These are phyloP conservation scores for Aegithalos caudatus DNA, from an alignment of 2,113 vertebrate genomes.

Conservation along the genomic window DNA sequence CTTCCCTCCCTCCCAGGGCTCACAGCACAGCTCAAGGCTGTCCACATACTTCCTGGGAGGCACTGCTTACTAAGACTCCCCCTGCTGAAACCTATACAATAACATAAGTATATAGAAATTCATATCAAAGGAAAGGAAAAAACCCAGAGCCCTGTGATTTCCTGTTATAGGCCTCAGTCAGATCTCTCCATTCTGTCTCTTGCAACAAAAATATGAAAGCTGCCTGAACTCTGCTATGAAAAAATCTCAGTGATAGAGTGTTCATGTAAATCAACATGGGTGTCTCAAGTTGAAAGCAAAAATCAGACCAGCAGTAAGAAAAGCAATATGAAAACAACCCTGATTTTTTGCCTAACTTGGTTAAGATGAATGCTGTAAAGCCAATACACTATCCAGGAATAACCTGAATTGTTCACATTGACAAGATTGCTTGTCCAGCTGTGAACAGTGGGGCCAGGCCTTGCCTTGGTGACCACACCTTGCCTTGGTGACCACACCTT, in stretches of 20 bases:
- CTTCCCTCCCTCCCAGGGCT: not conserved
- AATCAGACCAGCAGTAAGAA: not conserved
- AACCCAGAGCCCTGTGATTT: not conserved
- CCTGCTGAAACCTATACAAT: not conserved
- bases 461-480: not conserved
- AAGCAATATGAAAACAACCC: not conserved
- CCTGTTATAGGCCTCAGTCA: not conserved
- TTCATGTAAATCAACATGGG: not conserved
- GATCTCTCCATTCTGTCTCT: not conserved
- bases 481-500: not conserved
- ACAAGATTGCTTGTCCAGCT: not conserved
- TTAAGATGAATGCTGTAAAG: not conserved
- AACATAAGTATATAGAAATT: not conserved
- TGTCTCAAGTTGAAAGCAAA: not conserved
- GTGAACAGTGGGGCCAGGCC: not conserved
- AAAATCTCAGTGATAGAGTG: not conserved
- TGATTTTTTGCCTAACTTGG: not conserved
- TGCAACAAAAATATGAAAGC: not conserved
- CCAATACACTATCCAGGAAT: not conserved
- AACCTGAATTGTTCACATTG: not conserved
- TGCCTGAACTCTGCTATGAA: not conserved
- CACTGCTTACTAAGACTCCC: not conserved
- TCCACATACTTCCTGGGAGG: not conserved
- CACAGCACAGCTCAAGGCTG: not conserved
- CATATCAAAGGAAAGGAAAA: not conserved